A percentile compares a stretch with the other conserved stretches of the same genome.
Conservation (phyloP, 2,113 vertebrate genomes). For the Syngnathus scovelli region DNA sequence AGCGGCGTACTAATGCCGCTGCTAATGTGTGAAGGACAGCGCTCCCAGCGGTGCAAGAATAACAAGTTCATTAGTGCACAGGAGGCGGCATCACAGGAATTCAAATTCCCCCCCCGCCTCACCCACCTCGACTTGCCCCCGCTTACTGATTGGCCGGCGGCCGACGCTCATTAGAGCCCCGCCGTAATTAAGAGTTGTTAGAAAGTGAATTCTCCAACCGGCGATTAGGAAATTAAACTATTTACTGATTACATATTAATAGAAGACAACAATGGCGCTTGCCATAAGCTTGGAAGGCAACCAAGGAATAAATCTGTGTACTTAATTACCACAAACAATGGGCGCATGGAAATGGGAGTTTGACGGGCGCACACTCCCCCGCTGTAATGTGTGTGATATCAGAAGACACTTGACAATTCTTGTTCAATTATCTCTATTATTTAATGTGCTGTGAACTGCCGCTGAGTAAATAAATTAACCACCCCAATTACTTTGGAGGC, state of each 20-base stretch:
- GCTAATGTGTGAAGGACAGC: slow-evolving; percentile 59
- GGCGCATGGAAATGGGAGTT: slow-evolving; percentile 99
- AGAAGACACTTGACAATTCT: slow-evolving; percentile 99
- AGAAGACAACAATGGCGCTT: slow-evolving; percentile 99
- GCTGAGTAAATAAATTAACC: slow-evolving; percentile 99
- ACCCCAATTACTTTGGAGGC: slow-evolving; percentile 99
- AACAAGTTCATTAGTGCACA: slow-evolving; percentile 98
- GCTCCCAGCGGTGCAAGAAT: slow-evolving; percentile 79
- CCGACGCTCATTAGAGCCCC: slow-evolving; percentile 98
- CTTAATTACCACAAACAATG: slow-evolving; percentile 99
- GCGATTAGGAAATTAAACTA: slow-evolving; percentile 99
- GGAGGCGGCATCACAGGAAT: slow-evolving; percentile 82
- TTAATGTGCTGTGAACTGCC: slow-evolving; percentile 99
- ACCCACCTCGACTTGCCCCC: slow-evolving; percentile 57
- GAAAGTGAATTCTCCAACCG: slow-evolving; percentile 99
- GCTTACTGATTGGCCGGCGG: slow-evolving; percentile 87
- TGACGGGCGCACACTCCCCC: slow-evolving; percentile 99
- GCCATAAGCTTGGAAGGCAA: slow-evolving; percentile 99
- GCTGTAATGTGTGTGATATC: slow-evolving; percentile 99
- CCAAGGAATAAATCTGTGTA: slow-evolving; percentile 99
- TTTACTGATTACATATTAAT: slow-evolving; percentile 99
- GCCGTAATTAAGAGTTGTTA: slow-evolving; percentile 99
- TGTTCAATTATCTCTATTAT: slow-evolving; percentile 99
- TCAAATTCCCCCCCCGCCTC: slow-evolving; percentile 93
- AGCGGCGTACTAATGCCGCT: slow-evolving; percentile 33